Base-by-base conservation (phyloP, 2,113 vertebrate species). In the Taurulus bubalis region DNA sequence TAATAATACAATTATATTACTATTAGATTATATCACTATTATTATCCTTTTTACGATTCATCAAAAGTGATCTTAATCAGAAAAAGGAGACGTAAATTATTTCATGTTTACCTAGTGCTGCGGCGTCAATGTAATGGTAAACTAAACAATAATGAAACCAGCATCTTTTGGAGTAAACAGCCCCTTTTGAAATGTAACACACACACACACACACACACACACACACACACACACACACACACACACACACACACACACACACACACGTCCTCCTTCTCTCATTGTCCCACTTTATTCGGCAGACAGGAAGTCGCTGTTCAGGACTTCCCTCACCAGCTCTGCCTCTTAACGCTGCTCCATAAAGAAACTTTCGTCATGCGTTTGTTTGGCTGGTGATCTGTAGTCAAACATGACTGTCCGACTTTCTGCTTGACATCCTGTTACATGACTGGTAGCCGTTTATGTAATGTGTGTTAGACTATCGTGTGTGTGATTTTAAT, bases 401-500 rank as follows among this genome's bases (percentile, higher is more conserved):
- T 45, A 38, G 56, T 55, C 56, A 78, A 76, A 80, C 69, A 81
- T 8, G 62, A 32, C 78, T 16, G 59, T 40, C 63, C 1, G 3
- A 42, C 15, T 56, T 47, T 42, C 63, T 81, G 71, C 53, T 82
- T 56, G 47, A 38, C 66, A 47, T 82, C 47, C 72, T 56, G 66
- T 71, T 18, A 65, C 36, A 49, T 71, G 66, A 82, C 28, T 34
- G 26, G 26, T 34, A 9, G 55, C 1, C 2, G 24, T 28, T 49
- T n/a, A 49, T 58, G 24, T 51, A 3, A 20, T 58, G 11, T 47
- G 14, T 30, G 2, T 51, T 20, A 38, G 16, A 63, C 20, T n/a
- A 11, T n/a, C 36, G 64, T 18, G 24, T 24, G 47, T 80, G 72
- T 40, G 62, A 7, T 30, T 30, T 3, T 14, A 2, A 49, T 30